These are phyloP conservation scores for Cryptocephalus primarius DNA, from an alignment of 2,888 invertebrate genomes.

Conservation along the genomic window DNA sequence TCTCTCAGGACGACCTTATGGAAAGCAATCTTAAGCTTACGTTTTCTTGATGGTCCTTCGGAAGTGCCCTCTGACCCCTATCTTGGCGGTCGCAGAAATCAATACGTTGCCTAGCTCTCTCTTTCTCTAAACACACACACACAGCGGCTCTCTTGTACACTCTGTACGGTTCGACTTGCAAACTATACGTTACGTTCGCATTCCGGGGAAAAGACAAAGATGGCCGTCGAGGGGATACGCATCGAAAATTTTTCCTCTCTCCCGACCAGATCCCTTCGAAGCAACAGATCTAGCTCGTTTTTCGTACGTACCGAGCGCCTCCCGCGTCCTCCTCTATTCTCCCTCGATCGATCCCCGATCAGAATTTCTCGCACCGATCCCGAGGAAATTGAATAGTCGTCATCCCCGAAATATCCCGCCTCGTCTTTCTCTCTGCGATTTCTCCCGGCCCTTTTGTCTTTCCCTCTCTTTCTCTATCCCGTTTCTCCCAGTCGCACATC, in stretches of 20 bases:
- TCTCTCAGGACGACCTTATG: neutral
- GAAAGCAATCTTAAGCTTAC: neutral
- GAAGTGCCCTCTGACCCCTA: conserved; percentile 35
- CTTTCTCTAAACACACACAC: neutral
- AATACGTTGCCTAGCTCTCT: conserved; percentile 30
- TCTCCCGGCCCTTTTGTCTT: neutral
- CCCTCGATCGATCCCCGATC: neutral
- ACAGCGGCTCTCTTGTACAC: neutral
- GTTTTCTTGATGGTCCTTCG: conserved; percentile 1
- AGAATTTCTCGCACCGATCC: too few species aligned
- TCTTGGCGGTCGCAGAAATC: conserved; percentile 36
- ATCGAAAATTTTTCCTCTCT: too few species aligned
- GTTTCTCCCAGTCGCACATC: neutral
- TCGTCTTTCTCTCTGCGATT: neutral
- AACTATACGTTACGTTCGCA: too few species aligned
- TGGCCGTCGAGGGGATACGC: too few species aligned
- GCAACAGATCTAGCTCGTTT: too few species aligned
- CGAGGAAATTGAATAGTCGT: conserved; percentile 14
- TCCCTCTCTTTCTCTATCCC: neutral
- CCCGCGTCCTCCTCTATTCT: conserved; percentile 5
- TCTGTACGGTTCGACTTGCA: neutral
- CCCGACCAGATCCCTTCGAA: too few species aligned
- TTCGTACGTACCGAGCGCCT: conserved; percentile 9
- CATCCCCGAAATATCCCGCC: conserved; percentile 5
- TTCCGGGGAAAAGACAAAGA: neutral